Conservation (phyloP, 2,797 vertebrate genomes). For the Sebastolobus alascanus region DNA sequence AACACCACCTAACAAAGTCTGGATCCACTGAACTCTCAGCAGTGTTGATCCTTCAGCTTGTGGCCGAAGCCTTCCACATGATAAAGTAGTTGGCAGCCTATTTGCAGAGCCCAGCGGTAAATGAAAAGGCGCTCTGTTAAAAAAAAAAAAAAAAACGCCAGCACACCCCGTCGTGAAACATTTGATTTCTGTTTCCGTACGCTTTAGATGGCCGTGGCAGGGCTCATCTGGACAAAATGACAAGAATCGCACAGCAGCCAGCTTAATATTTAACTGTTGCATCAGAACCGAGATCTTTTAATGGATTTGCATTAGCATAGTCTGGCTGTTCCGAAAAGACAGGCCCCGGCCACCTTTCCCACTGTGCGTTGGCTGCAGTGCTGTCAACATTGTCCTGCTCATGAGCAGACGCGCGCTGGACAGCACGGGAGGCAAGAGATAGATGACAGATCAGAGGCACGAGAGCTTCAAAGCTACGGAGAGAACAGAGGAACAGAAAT, state of each 20-base stretch:
- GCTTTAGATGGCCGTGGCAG: conserved; percentile 28
- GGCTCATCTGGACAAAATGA: conserved; percentile 37
- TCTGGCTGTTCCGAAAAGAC: conserved; percentile 37
- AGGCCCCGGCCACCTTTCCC: conserved; percentile 33
- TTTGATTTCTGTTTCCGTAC: conserved; percentile 37
- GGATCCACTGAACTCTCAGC: conserved; percentile 11
- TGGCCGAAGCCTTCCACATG: conserved; percentile 1
- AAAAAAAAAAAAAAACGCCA: conserved; percentile 22
- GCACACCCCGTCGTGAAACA: conserved; percentile 11
- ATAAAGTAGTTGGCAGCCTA: conserved; percentile 7
- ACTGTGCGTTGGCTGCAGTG: conserved; percentile 41
- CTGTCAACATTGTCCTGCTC: conserved; percentile 54
- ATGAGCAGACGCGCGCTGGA: conserved; percentile 50
- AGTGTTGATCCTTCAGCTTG: conserved; percentile 13
- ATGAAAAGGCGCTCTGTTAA: conserved; percentile 20
- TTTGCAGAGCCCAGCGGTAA: conserved; percentile 17
- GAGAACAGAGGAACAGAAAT: conserved; percentile 61
- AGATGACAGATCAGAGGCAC: conserved; percentile 75
- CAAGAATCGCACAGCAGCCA: conserved; percentile 39
- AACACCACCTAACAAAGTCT: conserved; percentile 6
- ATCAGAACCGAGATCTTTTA: conserved; percentile 34
- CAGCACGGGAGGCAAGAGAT: conserved; percentile 62
- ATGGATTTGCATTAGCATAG: conserved; percentile 51
- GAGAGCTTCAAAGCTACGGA: conserved; percentile 68
- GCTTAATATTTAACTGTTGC: conserved; percentile 39